A percentile compares a stretch with the other conserved stretches of the same genome.
Evolutionary conservation across 1,140 invertebrate species (phyloP).

Genomic region (Oscheius sp.): DNA sequence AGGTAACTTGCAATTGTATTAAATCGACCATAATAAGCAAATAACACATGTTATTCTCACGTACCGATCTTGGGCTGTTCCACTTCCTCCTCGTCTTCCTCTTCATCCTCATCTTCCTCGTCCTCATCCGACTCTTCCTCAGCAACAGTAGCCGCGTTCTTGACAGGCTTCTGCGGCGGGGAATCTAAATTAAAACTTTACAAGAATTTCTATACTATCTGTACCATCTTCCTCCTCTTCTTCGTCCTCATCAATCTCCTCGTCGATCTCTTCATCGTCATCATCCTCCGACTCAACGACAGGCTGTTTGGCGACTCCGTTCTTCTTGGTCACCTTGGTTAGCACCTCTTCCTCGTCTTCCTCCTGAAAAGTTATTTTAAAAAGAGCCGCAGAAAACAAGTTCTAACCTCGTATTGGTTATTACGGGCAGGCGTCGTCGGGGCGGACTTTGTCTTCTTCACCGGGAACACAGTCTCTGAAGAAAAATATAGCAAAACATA

Average conservation of each 20-base stretch:
- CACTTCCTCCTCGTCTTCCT: slow-evolving; percentile 13
- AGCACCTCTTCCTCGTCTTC: background rate
- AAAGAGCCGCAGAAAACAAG: too few relatives aligned
- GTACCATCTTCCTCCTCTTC: background rate
- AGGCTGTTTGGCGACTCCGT: background rate
- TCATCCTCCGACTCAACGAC: slow-evolving; percentile 10
- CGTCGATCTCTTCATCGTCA: slow-evolving; percentile 26
- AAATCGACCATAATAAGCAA: too few relatives aligned
- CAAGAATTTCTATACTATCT: background rate
- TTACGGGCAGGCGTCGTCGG: slow-evolving; percentile 1
- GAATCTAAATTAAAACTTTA: background rate
- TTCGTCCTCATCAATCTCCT: slow-evolving; percentile 8
- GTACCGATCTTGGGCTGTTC: background rate
- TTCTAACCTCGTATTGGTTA: background rate
- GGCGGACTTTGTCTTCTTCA: slow-evolving; percentile 25
- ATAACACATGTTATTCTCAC: background rate
- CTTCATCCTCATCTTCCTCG: slow-evolving; percentile 30
- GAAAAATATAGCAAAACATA: background rate
- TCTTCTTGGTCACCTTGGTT: background rate
- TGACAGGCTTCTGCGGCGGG: background rate
- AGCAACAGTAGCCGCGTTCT: slow-evolving; percentile 16
- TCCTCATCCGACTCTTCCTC: slow-evolving; percentile 24
- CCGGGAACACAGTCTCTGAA: background rate
- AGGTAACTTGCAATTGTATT: too few relatives aligned
- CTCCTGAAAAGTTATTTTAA: too few relatives aligned